Conservation (phyloP, 2,888 invertebrate species). For the Rhingia campestris region DNA sequence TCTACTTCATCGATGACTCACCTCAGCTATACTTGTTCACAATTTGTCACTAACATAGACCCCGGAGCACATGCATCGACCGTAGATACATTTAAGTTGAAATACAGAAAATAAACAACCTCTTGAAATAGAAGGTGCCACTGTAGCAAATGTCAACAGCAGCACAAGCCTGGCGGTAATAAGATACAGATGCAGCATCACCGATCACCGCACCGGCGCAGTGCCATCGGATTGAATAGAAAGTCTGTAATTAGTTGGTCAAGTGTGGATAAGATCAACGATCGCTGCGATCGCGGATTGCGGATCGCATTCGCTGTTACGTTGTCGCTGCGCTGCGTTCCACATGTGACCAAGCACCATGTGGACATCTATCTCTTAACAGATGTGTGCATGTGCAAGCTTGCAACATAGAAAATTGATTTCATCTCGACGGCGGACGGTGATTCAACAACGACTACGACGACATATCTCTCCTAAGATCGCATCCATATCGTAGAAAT, state of each 20-base stretch:
- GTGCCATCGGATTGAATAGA: slow-evolving; percentile 68
- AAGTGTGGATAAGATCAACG: slow-evolving; percentile 74
- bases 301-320: slow-evolving; percentile 50
- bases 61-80: not conserved
- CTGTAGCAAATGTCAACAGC: slow-evolving; percentile 66
- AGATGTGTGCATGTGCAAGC: slow-evolving; percentile 30
- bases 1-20: slow-evolving; percentile 33
- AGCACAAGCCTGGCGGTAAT: slow-evolving; percentile 38
- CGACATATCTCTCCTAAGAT: slow-evolving; percentile 35
- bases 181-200: slow-evolving; percentile 57
- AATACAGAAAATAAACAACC: not conserved
- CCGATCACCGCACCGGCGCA: slow-evolving; percentile 11
- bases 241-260: slow-evolving; percentile 74
- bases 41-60: slow-evolving; percentile 10
- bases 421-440: slow-evolving; percentile 45
- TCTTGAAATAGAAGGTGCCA: slow-evolving; percentile 60
- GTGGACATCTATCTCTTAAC: slow-evolving; percentile 47
- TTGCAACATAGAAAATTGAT: slow-evolving; percentile 58
- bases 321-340: slow-evolving; percentile 19
- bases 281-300: slow-evolving; percentile 68
- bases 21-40: not conserved
- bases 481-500: slow-evolving; percentile 13
- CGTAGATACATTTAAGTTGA: not conserved
- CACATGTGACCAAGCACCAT: slow-evolving; percentile 36
- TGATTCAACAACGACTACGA: slow-evolving; percentile 16